Evolutionary conservation across 2,113 vertebrate genomes (phyloP).

Genomic region (Stercorarius parasiticus): DNA sequence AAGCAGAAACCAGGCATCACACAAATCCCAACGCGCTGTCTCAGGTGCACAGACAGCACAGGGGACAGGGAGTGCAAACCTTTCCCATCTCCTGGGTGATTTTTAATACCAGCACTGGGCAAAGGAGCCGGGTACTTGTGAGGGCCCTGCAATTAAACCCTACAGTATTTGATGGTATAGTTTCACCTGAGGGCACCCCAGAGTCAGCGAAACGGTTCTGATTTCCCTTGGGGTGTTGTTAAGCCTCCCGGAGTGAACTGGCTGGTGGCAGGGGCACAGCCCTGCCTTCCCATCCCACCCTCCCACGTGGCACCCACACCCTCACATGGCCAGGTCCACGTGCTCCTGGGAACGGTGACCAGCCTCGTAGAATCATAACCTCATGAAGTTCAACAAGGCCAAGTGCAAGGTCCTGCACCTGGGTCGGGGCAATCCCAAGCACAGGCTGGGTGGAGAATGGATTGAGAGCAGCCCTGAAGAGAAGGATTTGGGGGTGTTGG

Average conservation of each 20-base stretch:
- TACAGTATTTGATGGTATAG: fast-evolving
- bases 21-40: fast-evolving
- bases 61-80: background rate
- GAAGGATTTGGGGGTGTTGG: background rate
- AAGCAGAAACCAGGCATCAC: background rate
- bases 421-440: background rate
- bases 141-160: background rate
- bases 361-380: background rate
- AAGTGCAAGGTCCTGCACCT: background rate
- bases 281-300: fast-evolving
- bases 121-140: fast-evolving
- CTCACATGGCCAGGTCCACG: fast-evolving
- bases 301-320: background rate
- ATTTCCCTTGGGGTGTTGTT: background rate
- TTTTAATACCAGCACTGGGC: background rate
- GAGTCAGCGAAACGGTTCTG: background rate
- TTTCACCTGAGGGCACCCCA: background rate
- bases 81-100: background rate
- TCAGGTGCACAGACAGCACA: background rate
- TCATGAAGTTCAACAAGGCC: background rate
- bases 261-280: background rate
- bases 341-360: background rate
- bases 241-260: fast-evolving
- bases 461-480: background rate
- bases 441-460: background rate